These are phyloP conservation scores for Acronicta aceris DNA, from an alignment of 2,888 invertebrate species.

Conservation along the genomic window DNA sequence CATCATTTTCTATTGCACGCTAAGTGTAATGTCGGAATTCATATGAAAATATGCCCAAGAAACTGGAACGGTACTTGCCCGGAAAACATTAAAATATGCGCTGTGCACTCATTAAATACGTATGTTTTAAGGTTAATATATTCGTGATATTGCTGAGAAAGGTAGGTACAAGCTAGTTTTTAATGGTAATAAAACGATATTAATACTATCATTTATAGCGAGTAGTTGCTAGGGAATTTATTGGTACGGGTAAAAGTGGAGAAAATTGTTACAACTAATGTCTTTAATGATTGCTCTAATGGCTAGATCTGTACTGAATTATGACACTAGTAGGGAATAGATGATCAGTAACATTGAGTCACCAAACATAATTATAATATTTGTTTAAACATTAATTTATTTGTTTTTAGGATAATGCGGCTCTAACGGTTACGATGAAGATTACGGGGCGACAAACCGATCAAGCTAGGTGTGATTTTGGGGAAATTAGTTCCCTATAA, in stretches of 20 bases:
- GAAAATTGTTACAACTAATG: conserved; percentile 5
- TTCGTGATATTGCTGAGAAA: conserved; percentile 40
- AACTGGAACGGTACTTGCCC: conserved; percentile 53
- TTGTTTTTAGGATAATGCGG: too few species aligned
- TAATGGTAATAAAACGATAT: conserved; percentile 24
- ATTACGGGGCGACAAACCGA: too few species aligned
- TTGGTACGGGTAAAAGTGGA: conserved; percentile 4
- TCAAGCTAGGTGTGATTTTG: too few species aligned
- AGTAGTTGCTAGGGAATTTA: conserved; percentile 3
- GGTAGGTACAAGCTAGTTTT: conserved; percentile 19
- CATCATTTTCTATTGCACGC: conserved; percentile 41
- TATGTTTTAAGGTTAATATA: conserved; percentile 43
- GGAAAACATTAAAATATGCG: conserved; percentile 47
- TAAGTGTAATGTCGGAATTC: conserved; percentile 47
- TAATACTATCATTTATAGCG: conserved; percentile 25
- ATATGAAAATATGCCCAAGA: conserved; percentile 61
- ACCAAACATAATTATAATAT: too few species aligned
- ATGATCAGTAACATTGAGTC: too few species aligned
- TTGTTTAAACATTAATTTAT: too few species aligned
- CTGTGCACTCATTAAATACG: conserved; percentile 29
- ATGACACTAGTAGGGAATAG: background rate
- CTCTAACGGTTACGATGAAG: too few species aligned
- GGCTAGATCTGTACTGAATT: background rate
- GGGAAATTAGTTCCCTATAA: too few species aligned
- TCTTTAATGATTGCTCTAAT: conserved; percentile 10